phyloP scores from a whole-genome alignment of 1,140 invertebrate species.

The Watersipora subatra region DNA sequence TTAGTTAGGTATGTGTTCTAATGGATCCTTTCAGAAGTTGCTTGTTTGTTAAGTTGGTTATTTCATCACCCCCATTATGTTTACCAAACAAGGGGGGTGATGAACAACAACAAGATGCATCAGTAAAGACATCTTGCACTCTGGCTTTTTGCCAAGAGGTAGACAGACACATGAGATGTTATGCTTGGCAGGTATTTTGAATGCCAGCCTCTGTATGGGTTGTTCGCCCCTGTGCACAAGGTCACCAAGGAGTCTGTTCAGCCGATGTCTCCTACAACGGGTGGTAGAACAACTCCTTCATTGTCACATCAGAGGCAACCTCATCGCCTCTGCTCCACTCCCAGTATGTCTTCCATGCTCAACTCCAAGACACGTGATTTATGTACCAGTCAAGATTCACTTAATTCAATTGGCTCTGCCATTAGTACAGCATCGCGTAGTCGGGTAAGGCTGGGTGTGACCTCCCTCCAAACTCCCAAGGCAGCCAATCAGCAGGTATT shows the following conservation, averaged over 20 bases:
- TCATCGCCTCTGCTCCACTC: slow-evolving; percentile 18
- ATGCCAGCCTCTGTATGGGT: slow-evolving; percentile 71
- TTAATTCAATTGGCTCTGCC: slow-evolving; percentile 59
- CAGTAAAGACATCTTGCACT: background rate
- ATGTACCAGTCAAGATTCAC: slow-evolving; percentile 58
- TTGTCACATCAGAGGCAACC: slow-evolving; percentile 9
- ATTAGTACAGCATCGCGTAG: slow-evolving; percentile 55
- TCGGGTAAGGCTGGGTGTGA: slow-evolving; percentile 58
- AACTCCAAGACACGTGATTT: slow-evolving; percentile 44
- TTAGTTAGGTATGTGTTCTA: no score
- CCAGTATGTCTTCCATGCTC: slow-evolving; percentile 38
- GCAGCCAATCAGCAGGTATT: background rate
- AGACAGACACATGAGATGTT: no score
- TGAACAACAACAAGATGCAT: background rate
- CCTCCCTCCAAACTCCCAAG: slow-evolving; percentile 37
- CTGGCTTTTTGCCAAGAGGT: no score
- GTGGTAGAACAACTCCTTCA: background rate
- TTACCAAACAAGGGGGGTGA: no score
- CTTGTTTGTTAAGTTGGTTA: no score
- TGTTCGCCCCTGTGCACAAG: slow-evolving; percentile 71
- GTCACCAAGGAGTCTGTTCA: slow-evolving; percentile 16
- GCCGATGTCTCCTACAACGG: background rate
- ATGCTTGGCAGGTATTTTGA: slow-evolving; percentile 94
- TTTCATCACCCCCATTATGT: no score
- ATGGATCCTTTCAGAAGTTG: no score